These are phyloP conservation scores for Pectinophora gossypiella DNA, from an alignment of 1,140 invertebrate genomes.

Conservation along the genomic window DNA sequence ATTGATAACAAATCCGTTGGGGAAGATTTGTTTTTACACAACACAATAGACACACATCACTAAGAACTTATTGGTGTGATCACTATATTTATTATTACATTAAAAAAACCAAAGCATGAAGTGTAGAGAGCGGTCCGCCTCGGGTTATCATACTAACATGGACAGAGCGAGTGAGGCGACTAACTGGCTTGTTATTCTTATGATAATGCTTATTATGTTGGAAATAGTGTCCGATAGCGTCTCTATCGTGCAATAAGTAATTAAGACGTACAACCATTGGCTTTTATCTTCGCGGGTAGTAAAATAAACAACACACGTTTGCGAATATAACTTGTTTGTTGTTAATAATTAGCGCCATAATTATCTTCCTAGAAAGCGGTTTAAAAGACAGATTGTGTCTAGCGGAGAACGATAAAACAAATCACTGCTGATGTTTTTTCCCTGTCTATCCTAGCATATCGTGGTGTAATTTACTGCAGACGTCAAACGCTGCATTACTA, in stretches of 20 bases:
- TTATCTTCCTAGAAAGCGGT: background rate
- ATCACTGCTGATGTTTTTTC: background rate
- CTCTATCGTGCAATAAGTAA: constrained; percentile 65
- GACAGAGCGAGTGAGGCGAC: background rate
- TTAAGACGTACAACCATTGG: constrained; percentile 56
- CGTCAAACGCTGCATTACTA: background rate
- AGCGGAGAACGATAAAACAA: background rate
- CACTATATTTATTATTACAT: no score
- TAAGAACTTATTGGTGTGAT: background rate
- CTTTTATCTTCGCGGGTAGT: constrained; percentile 44
- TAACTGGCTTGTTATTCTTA: constrained; percentile 64
- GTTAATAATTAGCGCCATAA: background rate
- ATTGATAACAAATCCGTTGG: background rate
- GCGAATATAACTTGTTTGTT: constrained; percentile 32
- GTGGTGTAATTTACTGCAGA: background rate
- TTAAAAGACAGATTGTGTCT: background rate
- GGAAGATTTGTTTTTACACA: background rate
- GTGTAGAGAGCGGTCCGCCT: background rate
- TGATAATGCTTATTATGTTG: constrained; percentile 65
- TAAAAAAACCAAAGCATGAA: no score
- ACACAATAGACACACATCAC: background rate
- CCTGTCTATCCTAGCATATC: background rate
- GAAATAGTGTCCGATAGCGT: constrained; percentile 64
- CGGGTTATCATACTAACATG: background rate
- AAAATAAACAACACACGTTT: constrained; percentile 38